Conservation (phyloP, 2,797 vertebrate genomes). For the Cottoperca gobio region DNA sequence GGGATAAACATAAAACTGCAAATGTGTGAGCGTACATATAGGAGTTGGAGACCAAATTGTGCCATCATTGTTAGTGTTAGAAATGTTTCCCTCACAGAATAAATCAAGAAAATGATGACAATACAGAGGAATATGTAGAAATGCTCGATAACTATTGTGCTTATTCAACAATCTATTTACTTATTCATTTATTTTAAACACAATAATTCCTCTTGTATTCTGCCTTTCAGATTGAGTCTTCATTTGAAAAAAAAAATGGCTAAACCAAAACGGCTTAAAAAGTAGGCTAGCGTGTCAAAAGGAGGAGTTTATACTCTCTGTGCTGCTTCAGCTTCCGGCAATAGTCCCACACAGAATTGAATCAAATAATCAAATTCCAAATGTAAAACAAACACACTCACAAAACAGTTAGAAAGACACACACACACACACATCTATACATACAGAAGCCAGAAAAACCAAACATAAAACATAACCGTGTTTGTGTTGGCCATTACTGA, state of each 20-base stretch:
- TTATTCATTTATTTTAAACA: background rate
- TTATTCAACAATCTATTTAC: background rate
- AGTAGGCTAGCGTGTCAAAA: conserved; percentile 50
- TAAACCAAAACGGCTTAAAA: conserved; percentile 18
- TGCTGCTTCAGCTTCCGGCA: conserved; percentile 35
- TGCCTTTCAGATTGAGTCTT: no score
- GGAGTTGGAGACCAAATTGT: no score
- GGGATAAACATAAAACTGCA: conserved; percentile 31
- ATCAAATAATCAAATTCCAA: conserved; percentile 61
- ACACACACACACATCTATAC: conserved; percentile 11
- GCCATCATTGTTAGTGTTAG: no score
- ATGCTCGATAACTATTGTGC: background rate
- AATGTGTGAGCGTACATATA: background rate
- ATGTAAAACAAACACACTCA: conserved; percentile 61
- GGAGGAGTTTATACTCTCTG: conserved; percentile 29
- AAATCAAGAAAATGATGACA: conserved; percentile 9
- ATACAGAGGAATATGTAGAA: conserved; percentile 4
- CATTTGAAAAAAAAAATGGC: background rate
- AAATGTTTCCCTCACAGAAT: conserved; percentile 28
- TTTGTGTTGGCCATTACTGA: conserved; percentile 65
- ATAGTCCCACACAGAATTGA: conserved; percentile 41
- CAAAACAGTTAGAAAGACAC: conserved; percentile 10
- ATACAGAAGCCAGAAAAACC: conserved; percentile 33
- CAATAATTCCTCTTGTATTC: conserved; percentile 6
- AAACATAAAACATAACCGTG: conserved; percentile 61